Evolutionary conservation across 2,113 vertebrate species (phyloP), one percentile per base, ranked within the genome.

Genomic region (Tiliqua scincoides): DNA sequence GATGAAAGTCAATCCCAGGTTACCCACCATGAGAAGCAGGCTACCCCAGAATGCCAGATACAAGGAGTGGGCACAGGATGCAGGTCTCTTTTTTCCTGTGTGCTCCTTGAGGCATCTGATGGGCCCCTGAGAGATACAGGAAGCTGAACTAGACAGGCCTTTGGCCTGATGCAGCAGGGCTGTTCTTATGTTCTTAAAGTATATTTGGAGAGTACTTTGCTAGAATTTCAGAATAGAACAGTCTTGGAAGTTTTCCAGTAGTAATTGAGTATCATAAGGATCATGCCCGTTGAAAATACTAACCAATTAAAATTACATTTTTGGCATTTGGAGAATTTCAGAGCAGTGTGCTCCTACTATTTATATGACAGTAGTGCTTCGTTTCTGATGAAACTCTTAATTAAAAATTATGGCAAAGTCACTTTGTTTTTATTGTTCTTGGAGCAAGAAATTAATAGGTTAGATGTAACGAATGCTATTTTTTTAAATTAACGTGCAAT

Each of bases 341-440:
- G 40, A 86, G 79, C 87, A 85, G 12, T 27, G 20, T 83, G 1
- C 81, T 30, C 17, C 12, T 82, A 1, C 1, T 91, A 3, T 75
- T 40, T 78, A n/a, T 77, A 70, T 35, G 23, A 5, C 84, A 88
- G 6, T 32, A 85, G 61, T 23, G 52, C 43, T 54, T 76, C 61
- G 37, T 67, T 85, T 88, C 20, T n/a, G 35, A 62, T 54, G 71
- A 86, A 91, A 59, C 3, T 37, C 54, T 87, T 78, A 59, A 87
- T 73, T 2, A 27, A 77, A 85, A 62, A 17, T 62, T 2, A 81
- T 2, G 23, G 21, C 14, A 10, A 3, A 40, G 32, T n/a, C 21
- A 63, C n/a, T 70, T 73, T 70, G 43, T 67, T 4, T 80, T 62
- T 76, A 40, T 77, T 86, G 54, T 83, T 78, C 15, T 65, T 65